Base-by-base conservation (phyloP, 2,113 vertebrate genomes). In the Lagopus muta region DNA sequence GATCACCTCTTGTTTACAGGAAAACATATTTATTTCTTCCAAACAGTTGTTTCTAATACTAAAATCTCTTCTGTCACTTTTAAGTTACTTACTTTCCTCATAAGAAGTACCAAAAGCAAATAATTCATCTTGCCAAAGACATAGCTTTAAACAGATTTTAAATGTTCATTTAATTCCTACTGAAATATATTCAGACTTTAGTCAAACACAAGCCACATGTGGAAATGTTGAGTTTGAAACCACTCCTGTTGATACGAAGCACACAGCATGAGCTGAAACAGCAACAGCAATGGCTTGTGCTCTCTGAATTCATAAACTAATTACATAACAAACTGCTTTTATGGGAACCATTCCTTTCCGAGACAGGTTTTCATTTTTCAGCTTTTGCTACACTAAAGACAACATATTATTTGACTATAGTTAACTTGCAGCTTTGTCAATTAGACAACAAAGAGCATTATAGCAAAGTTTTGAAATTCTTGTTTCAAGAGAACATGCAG, bases 401-500 rank as follows among this genome's bases (percentile, higher is more conserved):
- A 78, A 28, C 28, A 86, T 78, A 36, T 19, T 13, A 58, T 82
- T 73, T 3, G 15, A 27, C 45, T 70, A 40, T 43, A 70, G 77
- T 90, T 90, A 81, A 74, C 14, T 52, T 42, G 6, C 13, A 80
- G 30, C n/a, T 80, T 69, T 88, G 21, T 45, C 20, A 47, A 11
- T 11, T 61, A 48, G 22, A 48, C 66, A 34, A 10, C 1, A 8
- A 55, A 34, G 4, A 61, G 30, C 24, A 90, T 36, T 36, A 62
- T 30, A 93, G 88, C 11, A 92, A 92, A 95, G 40, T n/a, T 86
- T 90, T 52, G 24, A 73, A 86, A 86, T 67, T 54, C 36, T 3
- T 43, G 38, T 27, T 38, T 38, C 11, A 62, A 72, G 6, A 45
- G 50, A 8, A 66, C 6, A 65, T 11, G 8, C 9, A 75, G 8